Conservation (phyloP, 1,140 invertebrate species). For the Nebria ingens region DNA sequence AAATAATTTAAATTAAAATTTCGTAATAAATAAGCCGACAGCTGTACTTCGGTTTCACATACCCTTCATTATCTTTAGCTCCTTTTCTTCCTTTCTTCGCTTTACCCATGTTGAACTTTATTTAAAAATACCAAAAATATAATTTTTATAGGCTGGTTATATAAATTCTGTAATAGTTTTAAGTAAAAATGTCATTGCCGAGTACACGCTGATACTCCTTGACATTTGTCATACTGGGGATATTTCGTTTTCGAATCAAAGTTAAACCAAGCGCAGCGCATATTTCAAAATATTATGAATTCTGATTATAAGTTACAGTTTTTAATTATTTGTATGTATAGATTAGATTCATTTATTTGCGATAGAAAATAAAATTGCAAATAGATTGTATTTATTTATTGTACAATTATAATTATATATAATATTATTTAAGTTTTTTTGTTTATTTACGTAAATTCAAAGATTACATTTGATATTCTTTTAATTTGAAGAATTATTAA, state of each 20-base stretch:
- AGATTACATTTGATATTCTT: no score
- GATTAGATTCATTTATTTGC: no score
- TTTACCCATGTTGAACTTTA: slow-evolving; percentile 46
- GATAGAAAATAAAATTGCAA: no score
- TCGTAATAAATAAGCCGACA: slow-evolving; percentile 19
- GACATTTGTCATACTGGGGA: slow-evolving; percentile 32
- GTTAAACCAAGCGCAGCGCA: no score
- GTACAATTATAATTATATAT: no score
- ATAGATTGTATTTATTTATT: no score
- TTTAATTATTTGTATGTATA: no score
- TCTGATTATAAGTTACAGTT: no score
- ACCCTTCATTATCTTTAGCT: slow-evolving; percentile 52
- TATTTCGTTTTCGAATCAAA: slow-evolving; percentile 38
- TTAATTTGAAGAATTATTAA: no score
- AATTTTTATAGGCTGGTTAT: slow-evolving; percentile 30
- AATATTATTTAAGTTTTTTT: no score
- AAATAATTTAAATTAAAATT: slow-evolving; percentile 25
- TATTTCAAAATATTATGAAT: no score
- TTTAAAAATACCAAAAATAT: slow-evolving; percentile 4
- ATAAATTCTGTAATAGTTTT: slow-evolving; percentile 27
- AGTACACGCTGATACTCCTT: slow-evolving; percentile 25
- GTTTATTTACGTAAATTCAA: no score
- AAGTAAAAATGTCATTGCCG: slow-evolving; percentile 23
- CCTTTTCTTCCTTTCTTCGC: slow-evolving; percentile 57
- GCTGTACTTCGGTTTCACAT: slow-evolving; percentile 30